Evolutionary conservation across 2,888 invertebrate species (phyloP).

Genomic region (Melanophora roralis): DNA sequence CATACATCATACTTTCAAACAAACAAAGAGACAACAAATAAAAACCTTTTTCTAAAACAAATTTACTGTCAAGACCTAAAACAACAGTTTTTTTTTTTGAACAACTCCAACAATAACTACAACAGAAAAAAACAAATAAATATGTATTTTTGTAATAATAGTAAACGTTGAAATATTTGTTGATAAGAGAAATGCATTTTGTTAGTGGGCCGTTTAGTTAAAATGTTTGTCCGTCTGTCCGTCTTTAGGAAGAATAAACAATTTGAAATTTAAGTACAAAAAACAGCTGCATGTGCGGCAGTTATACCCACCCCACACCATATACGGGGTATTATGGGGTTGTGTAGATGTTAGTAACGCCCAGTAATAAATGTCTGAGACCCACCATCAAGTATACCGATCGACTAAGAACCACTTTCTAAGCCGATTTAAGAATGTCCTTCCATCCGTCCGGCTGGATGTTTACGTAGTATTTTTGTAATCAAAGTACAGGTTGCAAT

Average conservation of each 20-base stretch:
- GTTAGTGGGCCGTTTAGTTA: background rate
- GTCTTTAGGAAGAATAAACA: background rate
- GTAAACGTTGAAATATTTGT: constrained; percentile 2
- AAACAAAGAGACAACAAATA: constrained; percentile 33
- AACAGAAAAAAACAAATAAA: constrained; percentile 3
- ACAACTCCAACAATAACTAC: background rate
- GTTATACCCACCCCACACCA: no score
- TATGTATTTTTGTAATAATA: no score
- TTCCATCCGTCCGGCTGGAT: no score
- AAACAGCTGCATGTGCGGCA: constrained; percentile 44
- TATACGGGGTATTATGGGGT: no score
- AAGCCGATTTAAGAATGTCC: no score
- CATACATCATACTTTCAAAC: background rate
- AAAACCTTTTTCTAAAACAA: constrained; percentile 26
- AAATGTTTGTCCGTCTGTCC: background rate
- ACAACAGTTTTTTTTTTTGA: constrained; percentile 26
- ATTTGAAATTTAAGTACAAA: background rate
- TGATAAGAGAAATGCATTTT: background rate
- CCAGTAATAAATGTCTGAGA: no score
- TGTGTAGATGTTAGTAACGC: no score
- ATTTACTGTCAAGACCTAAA: constrained; percentile 24
- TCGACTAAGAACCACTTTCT: no score
- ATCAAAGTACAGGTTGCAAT: no score
- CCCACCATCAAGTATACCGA: no score
- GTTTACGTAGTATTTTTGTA: no score